Percentiles rank a stretch among this genome's conserved stretches.
Evolutionary conservation across 2,888 invertebrate genomes (phyloP).

Genomic region (Agrotis segetum): DNA sequence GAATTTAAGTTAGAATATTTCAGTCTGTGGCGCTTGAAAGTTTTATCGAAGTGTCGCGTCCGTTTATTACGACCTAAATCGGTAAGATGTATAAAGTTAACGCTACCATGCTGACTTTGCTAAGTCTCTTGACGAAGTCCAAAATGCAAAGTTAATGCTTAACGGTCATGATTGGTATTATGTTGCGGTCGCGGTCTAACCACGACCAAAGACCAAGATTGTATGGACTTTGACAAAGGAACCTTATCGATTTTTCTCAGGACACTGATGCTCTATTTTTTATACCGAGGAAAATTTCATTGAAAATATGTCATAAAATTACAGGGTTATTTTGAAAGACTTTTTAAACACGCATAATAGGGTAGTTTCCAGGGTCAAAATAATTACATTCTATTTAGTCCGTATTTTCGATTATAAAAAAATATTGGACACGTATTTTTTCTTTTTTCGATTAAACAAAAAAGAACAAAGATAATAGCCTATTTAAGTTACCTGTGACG

Average conservation of each 20-base stretch:
- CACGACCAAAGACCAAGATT: slow-evolving; percentile 13
- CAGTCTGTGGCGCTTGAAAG: background rate
- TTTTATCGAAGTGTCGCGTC: background rate
- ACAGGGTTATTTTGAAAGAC: background rate
- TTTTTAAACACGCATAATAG: background rate
- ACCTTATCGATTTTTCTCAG: background rate
- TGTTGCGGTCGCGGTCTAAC: slow-evolving; percentile 27
- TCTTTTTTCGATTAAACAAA: no score
- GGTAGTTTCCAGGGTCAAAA: no score
- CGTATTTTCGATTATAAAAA: no score
- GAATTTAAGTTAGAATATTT: no score
- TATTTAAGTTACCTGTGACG: no score
- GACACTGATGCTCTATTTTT: background rate
- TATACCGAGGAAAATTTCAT: background rate
- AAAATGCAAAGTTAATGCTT: slow-evolving; percentile 44
- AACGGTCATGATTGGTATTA: slow-evolving; percentile 40
- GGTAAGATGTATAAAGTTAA: slow-evolving; percentile 37
- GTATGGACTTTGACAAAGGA: background rate
- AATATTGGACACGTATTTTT: no score
- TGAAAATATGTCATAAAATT: slow-evolving; percentile 1
- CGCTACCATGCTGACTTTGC: slow-evolving; percentile 34
- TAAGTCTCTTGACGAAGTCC: slow-evolving; percentile 38
- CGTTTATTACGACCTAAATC: background rate
- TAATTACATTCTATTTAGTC: no score
- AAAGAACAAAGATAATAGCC: no score